Base-by-base conservation (phyloP, 2,888 invertebrate species). In the Stenotaenia linearis region DNA sequence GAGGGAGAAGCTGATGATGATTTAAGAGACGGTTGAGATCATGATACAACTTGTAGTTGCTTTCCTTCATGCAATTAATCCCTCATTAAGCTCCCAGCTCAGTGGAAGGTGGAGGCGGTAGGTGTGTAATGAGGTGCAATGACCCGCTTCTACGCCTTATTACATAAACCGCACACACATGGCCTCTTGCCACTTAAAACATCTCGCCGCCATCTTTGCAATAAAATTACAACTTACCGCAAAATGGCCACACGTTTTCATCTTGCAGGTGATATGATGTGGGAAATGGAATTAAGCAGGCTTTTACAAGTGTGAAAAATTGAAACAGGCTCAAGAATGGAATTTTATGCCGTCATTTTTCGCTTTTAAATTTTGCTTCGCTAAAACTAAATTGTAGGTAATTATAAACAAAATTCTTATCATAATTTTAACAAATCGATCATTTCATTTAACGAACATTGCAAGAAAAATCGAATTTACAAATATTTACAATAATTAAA, bases 1-100 rank as follows among this genome's bases (percentile, higher is more conserved):
- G 25, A 23, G 61, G 61, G 9, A 15, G 28, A 23, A 23, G 61
- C 61, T 61, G 61, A 61, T 61, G 61, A 61, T 61, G 61, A 61
- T 61, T 61, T 61, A 61, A 61, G 61, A 28, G 61, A 61, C 28
- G 61, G 61, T 28, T 61, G 61, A 61, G 61, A 61, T 61, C 61
- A 61, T 61, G 61, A 61, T 61, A 61, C 61, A 61, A 61, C 61
- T 25, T 61, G 61, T 61, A 61, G 61, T 61, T 61, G 61, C 61
- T 61, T 61, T 61, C 61, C 61, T 61, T 28, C 61, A 61, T 61
- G 61, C 61, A 61, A 61, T 61, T 61, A 61, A 61, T 61, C 61
- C 61, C 61, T 61, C 61, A 61, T 61, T 61, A 61, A 61, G 61
- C 61, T 61, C 61, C 61, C 61, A 61, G 61, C 61, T 61, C 61